Percentiles rank a stretch among this genome's conserved stretches.
Evolutionary conservation across 2,113 vertebrate genomes (phyloP).

Genomic region (Sorex araneus): DNA sequence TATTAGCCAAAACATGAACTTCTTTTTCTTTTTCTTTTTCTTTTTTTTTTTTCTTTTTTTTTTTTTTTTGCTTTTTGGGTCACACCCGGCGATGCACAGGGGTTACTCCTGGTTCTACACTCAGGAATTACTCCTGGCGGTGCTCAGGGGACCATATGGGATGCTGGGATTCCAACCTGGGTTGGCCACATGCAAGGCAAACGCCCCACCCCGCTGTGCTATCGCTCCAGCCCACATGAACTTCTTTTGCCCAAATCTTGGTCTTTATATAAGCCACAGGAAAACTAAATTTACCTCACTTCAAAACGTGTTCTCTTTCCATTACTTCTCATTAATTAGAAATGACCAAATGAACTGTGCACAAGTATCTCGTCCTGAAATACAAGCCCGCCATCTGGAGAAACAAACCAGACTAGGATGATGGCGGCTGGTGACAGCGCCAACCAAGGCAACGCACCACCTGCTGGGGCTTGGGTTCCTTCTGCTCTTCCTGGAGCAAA

Average conservation of each 20-base stretch:
- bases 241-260: slow-evolving; percentile 65
- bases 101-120: too few relatives aligned
- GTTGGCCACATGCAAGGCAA: too few relatives aligned
- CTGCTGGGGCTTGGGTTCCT: neutral
- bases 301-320: slow-evolving; percentile 30
- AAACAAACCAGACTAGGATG: slow-evolving; percentile 12
- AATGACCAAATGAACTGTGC: slow-evolving; percentile 31
- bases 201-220: too few relatives aligned
- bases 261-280: slow-evolving; percentile 35
- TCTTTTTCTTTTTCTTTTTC: too few relatives aligned
- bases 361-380: slow-evolving; percentile 13
- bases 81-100: too few relatives aligned
- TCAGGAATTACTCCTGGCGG: too few relatives aligned
- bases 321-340: slow-evolving; percentile 6
- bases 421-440: neutral
- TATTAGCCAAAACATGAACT: slow-evolving; percentile 74
- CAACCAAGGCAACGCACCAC: neutral
- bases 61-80: too few relatives aligned
- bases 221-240: too few relatives aligned
- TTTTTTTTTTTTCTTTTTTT: too few relatives aligned
- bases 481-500: slow-evolving; percentile 57
- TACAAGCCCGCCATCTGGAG: slow-evolving; percentile 7
- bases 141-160: too few relatives aligned
- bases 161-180: too few relatives aligned
- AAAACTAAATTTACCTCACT: slow-evolving; percentile 46